These are phyloP conservation scores for Fistularia commersonii DNA, from an alignment of 2,797 vertebrate genomes.

Conservation along the genomic window DNA sequence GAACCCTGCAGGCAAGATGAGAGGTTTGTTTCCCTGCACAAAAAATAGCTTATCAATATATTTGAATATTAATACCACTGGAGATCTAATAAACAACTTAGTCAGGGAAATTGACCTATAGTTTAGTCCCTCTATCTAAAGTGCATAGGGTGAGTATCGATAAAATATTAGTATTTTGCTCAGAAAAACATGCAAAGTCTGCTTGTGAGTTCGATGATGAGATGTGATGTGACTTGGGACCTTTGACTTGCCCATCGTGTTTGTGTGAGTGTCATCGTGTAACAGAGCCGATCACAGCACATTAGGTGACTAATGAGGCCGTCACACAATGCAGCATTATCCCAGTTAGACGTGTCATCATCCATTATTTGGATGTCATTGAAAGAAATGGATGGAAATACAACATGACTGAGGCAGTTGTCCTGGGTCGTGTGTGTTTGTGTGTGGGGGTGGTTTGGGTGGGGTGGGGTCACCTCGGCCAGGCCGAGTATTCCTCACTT, in stretches of 20 bases:
- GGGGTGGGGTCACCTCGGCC: no score
- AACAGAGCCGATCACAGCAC: slow-evolving; percentile 25
- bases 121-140: no score
- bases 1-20: neutral
- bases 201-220: neutral
- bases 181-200: no score
- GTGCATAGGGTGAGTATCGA: no score
- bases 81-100: no score
- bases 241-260: neutral
- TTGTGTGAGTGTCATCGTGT: slow-evolving; percentile 12
- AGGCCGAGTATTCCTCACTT: no score
- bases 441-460: no score
- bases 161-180: no score
- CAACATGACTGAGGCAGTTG: no score
- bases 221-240: slow-evolving; percentile 1
- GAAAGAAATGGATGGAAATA: slow-evolving; percentile 1
- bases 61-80: slow-evolving; percentile 3
- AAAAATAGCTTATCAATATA: slow-evolving; percentile 7
- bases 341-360: slow-evolving; percentile 32
- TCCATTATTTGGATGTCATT: slow-evolving; percentile 41
- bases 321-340: slow-evolving; percentile 19
- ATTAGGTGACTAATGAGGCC: slow-evolving; percentile 42
- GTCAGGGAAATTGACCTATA: no score
- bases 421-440: no score
- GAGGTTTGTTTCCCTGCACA: slow-evolving; percentile 1